phyloP scores from a whole-genome alignment of 2,797 vertebrate genomes.

The Scyliorhinus canicula region DNA sequence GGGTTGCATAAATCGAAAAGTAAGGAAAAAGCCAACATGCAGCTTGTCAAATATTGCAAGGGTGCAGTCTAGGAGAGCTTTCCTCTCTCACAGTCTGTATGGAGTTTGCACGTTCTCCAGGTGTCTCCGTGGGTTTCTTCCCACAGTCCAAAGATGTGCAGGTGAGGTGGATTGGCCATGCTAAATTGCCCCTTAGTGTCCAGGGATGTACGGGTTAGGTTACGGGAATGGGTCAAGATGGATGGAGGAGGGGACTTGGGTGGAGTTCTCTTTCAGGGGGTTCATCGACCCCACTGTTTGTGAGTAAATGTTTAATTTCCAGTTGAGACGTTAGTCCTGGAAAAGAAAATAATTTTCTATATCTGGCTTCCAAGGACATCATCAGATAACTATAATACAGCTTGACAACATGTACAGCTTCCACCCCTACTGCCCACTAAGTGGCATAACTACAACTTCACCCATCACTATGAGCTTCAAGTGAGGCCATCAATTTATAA shows the following conservation, averaged over 20 bases:
- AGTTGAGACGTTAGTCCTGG: background rate
- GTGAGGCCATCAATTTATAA: background rate
- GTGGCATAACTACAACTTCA: background rate
- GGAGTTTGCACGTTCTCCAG: no score
- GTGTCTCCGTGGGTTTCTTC: no score
- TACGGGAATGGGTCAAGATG: no score
- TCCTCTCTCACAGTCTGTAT: no score
- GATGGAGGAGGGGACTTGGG: no score
- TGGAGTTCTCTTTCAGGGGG: no score
- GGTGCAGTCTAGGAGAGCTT: background rate
- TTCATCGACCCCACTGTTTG: background rate
- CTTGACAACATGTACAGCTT: background rate
- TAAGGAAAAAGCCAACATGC: background rate
- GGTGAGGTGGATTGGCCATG: no score
- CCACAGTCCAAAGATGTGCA: no score
- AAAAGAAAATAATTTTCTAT: background rate
- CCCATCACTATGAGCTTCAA: background rate
- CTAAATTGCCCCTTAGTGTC: no score
- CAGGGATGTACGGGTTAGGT: no score
- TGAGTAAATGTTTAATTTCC: background rate
- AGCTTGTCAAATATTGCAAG: background rate
- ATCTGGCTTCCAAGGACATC: background rate
- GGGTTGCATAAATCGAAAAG: background rate
- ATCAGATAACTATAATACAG: background rate
- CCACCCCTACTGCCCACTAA: background rate